Percentiles rank a stretch among this genome's conserved stretches.
phyloP scores from a whole-genome alignment of 2,797 vertebrate genomes.

The Oreonectes daqikongensis region DNA sequence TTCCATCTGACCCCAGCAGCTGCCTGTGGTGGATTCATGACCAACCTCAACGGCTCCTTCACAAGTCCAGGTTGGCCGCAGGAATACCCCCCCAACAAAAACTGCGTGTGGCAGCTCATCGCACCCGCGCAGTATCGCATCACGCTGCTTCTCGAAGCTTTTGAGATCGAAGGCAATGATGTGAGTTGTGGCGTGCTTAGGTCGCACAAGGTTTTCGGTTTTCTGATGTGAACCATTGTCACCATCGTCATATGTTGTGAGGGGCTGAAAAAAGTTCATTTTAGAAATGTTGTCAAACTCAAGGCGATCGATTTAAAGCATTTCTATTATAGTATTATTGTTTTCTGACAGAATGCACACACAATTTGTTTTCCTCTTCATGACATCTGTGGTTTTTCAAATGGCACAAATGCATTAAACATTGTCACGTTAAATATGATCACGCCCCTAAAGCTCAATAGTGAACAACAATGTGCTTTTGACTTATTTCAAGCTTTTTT shows the following conservation, averaged over 20 bases:
- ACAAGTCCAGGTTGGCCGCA: slow-evolving; percentile 97
- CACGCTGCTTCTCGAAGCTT: slow-evolving; percentile 94
- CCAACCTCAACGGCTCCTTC: slow-evolving; percentile 96
- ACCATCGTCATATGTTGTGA: background rate
- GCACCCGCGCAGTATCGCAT: slow-evolving; percentile 97
- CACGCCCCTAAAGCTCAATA: no score
- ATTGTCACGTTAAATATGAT: no score
- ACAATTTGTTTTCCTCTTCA: no score
- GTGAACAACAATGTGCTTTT: no score
- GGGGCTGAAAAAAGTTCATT: background rate
- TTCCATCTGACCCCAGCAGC: slow-evolving; percentile 72
- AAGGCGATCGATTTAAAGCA: background rate
- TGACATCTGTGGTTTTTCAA: background rate
- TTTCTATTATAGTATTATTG: no score
- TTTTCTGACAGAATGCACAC: no score
- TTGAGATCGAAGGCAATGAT: slow-evolving; percentile 97
- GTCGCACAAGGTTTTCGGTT: background rate
- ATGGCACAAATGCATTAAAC: no score
- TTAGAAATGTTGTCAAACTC: background rate
- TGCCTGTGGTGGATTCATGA: slow-evolving; percentile 97
- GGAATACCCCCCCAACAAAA: slow-evolving; percentile 97
- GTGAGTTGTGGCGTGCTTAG: slow-evolving; percentile 84
- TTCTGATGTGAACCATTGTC: background rate
- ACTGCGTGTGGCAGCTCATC: slow-evolving; percentile 98
- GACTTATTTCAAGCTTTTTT: no score